Evolutionary conservation across 2,888 invertebrate genomes (phyloP).

Genomic region (Vannuccia rotundouncinata): DNA sequence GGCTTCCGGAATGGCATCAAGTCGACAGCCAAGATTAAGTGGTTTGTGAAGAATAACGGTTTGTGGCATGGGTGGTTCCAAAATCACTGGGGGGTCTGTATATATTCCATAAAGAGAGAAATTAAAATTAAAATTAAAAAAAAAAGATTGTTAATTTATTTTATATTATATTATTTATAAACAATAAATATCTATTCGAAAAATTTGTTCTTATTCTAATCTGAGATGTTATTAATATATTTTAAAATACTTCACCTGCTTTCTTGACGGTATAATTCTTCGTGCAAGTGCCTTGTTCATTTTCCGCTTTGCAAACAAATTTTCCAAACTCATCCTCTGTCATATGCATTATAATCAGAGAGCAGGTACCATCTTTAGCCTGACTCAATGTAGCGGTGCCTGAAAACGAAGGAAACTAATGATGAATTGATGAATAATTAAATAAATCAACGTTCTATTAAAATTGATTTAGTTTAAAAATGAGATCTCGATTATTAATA

Average conservation of each 20-base stretch:
- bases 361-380: neutral
- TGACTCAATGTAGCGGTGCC: neutral
- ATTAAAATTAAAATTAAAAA: no score
- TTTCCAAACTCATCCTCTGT: constrained; percentile 9
- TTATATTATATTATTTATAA: no score
- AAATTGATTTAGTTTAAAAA: no score
- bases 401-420: neutral
- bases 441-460: no score
- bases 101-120: neutral
- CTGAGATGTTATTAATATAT: no score
- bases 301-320: neutral
- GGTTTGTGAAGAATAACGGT: neutral
- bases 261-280: constrained; percentile 8
- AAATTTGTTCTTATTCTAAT: no score
- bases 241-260: no score
- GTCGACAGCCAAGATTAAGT: neutral
- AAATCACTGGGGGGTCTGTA: constrained; percentile 33
- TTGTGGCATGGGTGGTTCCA: neutral
- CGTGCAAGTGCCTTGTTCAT: neutral
- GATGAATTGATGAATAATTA: no score
- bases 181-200: no score
- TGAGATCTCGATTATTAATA: no score
- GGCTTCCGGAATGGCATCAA: constrained; percentile 31
- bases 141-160: no score
- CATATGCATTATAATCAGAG: neutral